Conservation (phyloP, 2,113 vertebrate species). For the Erythrocercus mccallii region DNA sequence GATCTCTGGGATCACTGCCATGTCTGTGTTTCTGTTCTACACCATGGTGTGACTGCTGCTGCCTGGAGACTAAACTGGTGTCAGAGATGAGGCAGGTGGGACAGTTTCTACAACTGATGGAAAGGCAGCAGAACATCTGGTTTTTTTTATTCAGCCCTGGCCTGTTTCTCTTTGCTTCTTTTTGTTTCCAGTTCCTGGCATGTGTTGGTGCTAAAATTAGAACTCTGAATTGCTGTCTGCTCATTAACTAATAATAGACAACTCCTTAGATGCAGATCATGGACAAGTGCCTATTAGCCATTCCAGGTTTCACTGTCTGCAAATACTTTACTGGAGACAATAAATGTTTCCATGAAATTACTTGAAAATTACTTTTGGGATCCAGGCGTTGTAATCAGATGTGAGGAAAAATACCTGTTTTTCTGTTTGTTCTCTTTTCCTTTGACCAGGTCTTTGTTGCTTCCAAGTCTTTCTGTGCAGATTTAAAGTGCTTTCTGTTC, state of each 20-base stretch:
- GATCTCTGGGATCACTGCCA: neutral
- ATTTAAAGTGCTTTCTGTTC: neutral
- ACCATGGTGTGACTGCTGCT: neutral
- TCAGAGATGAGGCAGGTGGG: neutral
- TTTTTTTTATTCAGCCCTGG: neutral
- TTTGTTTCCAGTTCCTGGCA: neutral
- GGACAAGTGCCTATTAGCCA: neutral
- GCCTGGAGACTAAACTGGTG: neutral
- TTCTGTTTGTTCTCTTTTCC: neutral
- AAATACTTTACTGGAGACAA: neutral
- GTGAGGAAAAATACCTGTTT: neutral
- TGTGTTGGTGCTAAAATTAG: neutral
- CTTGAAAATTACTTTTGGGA: neutral
- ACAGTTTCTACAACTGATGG: neutral
- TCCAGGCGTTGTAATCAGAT: neutral
- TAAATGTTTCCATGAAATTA: neutral
- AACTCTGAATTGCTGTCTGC: neutral
- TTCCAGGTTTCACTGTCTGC: neutral
- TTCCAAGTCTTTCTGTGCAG: neutral
- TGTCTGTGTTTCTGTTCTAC: neutral
- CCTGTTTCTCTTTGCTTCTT: neutral
- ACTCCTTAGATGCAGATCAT: neutral
- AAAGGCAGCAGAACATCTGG: neutral
- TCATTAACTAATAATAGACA: conserved; percentile 17
- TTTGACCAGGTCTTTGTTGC: neutral